phyloP scores from a whole-genome alignment of 2,113 vertebrate species.

The Procavia capensis region DNA sequence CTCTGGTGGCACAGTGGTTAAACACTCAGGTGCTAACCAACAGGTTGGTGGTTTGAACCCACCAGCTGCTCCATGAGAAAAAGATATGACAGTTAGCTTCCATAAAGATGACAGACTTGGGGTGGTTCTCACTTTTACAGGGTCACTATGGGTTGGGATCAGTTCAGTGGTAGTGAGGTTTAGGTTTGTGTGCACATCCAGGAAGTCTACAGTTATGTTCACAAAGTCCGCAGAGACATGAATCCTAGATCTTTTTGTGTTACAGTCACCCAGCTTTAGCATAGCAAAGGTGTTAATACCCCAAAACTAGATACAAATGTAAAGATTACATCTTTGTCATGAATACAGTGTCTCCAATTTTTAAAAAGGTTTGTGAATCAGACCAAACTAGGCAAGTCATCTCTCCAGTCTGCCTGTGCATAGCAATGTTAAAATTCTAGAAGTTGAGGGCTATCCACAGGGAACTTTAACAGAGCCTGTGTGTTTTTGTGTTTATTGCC shows the following conservation, averaged over 20 bases:
- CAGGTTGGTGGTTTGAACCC: too few relatives aligned
- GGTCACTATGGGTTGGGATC: too few relatives aligned
- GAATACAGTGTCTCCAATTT: background rate
- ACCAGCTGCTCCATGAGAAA: too few relatives aligned
- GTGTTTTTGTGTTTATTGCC: background rate
- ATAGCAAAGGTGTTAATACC: background rate
- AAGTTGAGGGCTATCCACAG: background rate
- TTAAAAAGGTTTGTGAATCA: background rate
- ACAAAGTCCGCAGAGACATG: background rate
- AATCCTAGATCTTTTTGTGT: background rate
- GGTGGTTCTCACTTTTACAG: too few relatives aligned
- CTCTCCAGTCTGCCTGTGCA: background rate
- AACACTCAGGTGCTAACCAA: too few relatives aligned
- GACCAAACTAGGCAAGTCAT: background rate
- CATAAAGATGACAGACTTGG: too few relatives aligned
- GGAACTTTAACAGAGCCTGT: background rate
- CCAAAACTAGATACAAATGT: background rate
- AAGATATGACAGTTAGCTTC: too few relatives aligned
- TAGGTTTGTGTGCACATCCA: background rate
- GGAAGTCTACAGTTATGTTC: background rate
- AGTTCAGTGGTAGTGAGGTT: too few relatives aligned
- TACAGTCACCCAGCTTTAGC: background rate
- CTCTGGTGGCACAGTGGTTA: too few relatives aligned
- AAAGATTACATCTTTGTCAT: background rate
- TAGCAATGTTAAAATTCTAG: background rate